Base-by-base conservation (phyloP, 2,888 invertebrate species). In the Clunio marinus region DNA sequence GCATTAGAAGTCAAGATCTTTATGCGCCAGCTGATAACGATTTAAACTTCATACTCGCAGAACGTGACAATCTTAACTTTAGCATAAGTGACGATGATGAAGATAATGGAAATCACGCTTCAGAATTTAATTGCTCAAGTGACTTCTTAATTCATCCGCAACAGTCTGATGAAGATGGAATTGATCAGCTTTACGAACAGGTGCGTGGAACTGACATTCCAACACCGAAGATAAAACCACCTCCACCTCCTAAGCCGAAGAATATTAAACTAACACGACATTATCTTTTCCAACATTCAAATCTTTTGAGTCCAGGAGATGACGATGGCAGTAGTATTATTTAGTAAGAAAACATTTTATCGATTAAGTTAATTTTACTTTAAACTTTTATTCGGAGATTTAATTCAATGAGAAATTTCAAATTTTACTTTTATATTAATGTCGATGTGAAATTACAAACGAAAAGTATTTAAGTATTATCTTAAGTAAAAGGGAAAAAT, bases 151-250 rank as follows among this genome's bases (percentile, higher is more conserved):
- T 67, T 55, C 55, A 51, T 55, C 66, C 66, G 10, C 55, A 55
- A 35, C 51, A 66, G 17, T 55, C 55, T 8, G 66, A 55, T n/a
- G 55, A 66, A 55, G 66, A 51, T 35, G 66, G 79, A 8, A 79
- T 88, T 62, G 88, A 88, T 73, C 87, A 87, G 74, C 78, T 88
- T 7, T 88, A 88, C 74, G 86, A 88, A 72, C 86, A 86, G 73
- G 88, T 88, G 55, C 81, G 83, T 15, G 80, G 84, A 72, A 74
- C 25, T 51, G 51, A 51, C 10, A 2, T n/a, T 28, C 25, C 55
- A 13, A 20, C 55, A n/a, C 8, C 5, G 8, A 55, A 22, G 8
- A 25, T 13, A 28, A 66, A 55, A 25, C 66, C 66, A 2, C 41
- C 66, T 8, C 32, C 55, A 1, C 15, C 41, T 20, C 66, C 66